Conservation (phyloP, 2,797 vertebrate species). For the Gallirallus australis region DNA sequence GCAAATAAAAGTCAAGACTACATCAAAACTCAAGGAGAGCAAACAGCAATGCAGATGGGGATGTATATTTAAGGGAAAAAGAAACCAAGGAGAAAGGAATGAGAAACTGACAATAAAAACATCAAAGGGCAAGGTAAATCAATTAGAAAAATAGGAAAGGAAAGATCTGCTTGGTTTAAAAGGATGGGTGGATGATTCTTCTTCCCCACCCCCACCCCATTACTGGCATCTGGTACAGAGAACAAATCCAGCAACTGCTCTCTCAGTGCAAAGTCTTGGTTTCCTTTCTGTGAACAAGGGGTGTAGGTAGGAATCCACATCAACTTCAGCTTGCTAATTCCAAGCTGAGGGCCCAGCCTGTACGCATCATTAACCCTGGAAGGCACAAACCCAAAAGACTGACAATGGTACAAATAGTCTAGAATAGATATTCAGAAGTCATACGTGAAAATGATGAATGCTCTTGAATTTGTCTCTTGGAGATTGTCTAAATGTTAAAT, state of each 20-base stretch:
- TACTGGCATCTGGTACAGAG: background rate
- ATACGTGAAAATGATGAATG: background rate
- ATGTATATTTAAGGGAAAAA: background rate
- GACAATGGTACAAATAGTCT: background rate
- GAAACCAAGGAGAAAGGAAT: background rate
- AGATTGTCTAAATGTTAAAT: background rate
- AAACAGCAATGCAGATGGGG: background rate
- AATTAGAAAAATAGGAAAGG: conserved; percentile 14
- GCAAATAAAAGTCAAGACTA: background rate
- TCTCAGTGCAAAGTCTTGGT: background rate
- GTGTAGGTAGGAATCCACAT: background rate
- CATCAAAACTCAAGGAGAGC: background rate
- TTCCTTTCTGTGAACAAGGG: background rate
- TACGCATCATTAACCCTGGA: background rate
- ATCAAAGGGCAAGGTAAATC: background rate
- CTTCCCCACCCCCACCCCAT: background rate
- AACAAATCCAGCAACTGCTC: background rate
- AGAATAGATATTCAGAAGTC: background rate
- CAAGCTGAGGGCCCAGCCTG: background rate
- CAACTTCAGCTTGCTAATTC: background rate
- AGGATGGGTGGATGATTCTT: background rate
- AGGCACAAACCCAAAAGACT: background rate
- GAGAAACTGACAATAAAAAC: background rate
- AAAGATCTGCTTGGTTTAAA: background rate
- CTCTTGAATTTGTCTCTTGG: background rate